Base-by-base conservation (phyloP, 2,797 vertebrate species). In the Cyclopterus lumpus region DNA sequence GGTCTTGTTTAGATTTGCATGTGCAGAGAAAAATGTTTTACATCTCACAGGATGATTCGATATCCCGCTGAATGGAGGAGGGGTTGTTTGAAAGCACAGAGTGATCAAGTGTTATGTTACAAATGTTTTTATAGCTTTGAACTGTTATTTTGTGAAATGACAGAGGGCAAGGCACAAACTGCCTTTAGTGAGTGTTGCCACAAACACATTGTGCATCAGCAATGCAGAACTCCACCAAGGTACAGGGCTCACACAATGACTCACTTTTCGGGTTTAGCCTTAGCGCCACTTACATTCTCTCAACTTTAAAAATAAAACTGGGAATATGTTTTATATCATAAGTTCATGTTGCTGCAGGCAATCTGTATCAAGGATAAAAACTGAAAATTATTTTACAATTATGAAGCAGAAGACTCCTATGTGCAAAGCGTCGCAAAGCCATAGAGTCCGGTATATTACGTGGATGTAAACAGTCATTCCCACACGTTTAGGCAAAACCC, bases 11-110 rank as follows among this genome's bases (percentile, higher is more conserved):
- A 90, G 67, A 79, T 88, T 92, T 88, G 87, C 64, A 40, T 84
- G 71, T 51, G 55, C 72, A 59, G 76, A 81, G 75, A 89, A 91
- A 88, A 88, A 90, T 86, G 78, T 91, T 92, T 90, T 81, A 84
- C 82, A 89, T 83, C 82, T 92, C 82, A 86, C 81, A 88, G 82
- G 79, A 87, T 83, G 80, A 80, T 78, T 63, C 44, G n/a, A 69
- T 77, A 49, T 82, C 59, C 81, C 30, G 14, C 77, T 51, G 58
- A 82, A 40, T 49, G 59, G 65, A 71, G 67, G 72, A 72, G 65
- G 64, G 68, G 22, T 54, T 54, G 63, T 80, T 76, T 80, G 67
- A 83, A 71, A 74, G 36, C 62, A 36, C 62, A 59, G 74, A 68
- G 67, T 81, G 70, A 82, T 54, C 67, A 53, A 62, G 72, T 70